These are phyloP conservation scores for Cuculus canorus DNA, from an alignment of 2,797 vertebrate species.

Conservation along the genomic window DNA sequence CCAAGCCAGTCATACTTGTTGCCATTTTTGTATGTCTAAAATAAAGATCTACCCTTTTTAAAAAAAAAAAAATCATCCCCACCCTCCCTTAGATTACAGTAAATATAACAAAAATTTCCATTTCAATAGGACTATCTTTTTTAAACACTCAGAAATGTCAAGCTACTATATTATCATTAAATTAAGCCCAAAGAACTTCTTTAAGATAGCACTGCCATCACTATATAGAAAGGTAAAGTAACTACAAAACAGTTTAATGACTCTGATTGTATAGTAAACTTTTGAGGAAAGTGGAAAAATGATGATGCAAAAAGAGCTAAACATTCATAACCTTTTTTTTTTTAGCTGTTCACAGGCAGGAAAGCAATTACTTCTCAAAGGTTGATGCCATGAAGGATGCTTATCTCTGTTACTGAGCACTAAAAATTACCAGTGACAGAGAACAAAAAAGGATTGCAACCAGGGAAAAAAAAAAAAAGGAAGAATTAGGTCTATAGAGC, in stretches of 20 bases:
- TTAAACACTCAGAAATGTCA: background rate
- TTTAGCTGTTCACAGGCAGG: background rate
- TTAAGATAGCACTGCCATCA: slow-evolving; percentile 13
- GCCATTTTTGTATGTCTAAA: background rate
- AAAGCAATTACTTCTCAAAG: slow-evolving; percentile 53
- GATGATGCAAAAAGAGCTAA: slow-evolving; percentile 16
- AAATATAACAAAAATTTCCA: background rate
- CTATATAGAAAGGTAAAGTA: background rate
- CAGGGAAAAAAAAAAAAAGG: background rate
- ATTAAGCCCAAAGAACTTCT: slow-evolving; percentile 8
- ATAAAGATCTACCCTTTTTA: background rate
- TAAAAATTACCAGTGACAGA: background rate
- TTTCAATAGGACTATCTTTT: background rate
- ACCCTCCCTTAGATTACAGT: background rate
- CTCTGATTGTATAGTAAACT: background rate
- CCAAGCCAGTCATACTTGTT: background rate
- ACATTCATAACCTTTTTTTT: background rate
- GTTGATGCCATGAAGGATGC: background rate
- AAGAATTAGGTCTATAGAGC: background rate
- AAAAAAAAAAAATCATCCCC: background rate
- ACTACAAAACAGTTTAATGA: slow-evolving; percentile 24
- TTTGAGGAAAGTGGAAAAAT: slow-evolving; percentile 15
- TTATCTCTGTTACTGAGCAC: background rate
- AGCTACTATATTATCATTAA: slow-evolving; percentile 30
- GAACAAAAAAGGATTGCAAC: background rate